Evolutionary conservation across 2,113 vertebrate genomes (phyloP), one percentile per base, ranked within the genome.

Genomic region (Zingel zingel): DNA sequence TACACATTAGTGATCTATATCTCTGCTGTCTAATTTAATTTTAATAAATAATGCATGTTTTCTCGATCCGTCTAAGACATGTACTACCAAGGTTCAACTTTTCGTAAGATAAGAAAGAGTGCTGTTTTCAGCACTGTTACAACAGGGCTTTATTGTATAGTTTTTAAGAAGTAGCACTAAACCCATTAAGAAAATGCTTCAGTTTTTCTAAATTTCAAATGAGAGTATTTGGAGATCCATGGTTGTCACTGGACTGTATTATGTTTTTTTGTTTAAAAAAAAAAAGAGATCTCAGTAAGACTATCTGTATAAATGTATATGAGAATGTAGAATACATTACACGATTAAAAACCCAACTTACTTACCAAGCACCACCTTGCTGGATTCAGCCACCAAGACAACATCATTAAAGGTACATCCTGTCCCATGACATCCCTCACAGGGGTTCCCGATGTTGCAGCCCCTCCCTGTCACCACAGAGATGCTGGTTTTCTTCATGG

Each of bases 401-500:
- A 96, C 45, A 0, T 94, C 93, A 10, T 88, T 88, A 0, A 92
- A 15, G 39, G 43, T 78, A 57, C 95, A 96, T 7, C 73, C 79
- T 0, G 39, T 65, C 7, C 62, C 74, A 1, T 62, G 14, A 48
- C 92, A 92, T 2, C 70, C 81, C 1, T 54, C 1, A 56, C 95
- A 95, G 12, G 66, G 8, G 7, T 39, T 25, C 0, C 3, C 53
- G 0, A 3, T 0, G 1, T 82, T 43, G 16, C 91, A 93, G 43
- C 95, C 90, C 6, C 96, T 78, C n/a, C 88, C 92, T 1, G 14
- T 84, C 33, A 96, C 51, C 45, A 94, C 23, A 4, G 88, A 82
- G 64, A 96, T 77, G 30, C 73, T 93, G 15, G 94, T 92, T 13
- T 91, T 91, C 1, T 7, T 92, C 94, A 96, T 89, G 21, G 89